Evolutionary conservation across 2,888 invertebrate genomes (phyloP), one percentile per base, ranked within the genome.

Genomic region (Entomobrya proxima): DNA sequence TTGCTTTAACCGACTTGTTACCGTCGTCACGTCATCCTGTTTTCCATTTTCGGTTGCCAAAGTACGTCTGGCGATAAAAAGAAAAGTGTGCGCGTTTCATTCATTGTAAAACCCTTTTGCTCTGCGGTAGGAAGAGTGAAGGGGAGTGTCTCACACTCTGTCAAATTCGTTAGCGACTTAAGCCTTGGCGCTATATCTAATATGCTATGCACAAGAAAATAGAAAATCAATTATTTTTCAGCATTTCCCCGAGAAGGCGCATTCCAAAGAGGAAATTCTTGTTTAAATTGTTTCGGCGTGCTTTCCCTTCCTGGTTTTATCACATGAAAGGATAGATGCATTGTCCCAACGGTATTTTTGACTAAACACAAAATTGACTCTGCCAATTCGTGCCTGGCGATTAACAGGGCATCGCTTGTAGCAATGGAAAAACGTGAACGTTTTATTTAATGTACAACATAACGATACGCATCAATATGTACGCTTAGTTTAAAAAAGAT

Each of bases 41-140:
- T 64, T 64, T 64, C 61, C 61, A 35, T 35, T 64, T 64, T 35
- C 35, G 58, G 61, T 21, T 64, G 61, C 61, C 61, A 58, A 64
- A 64, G 35, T 35, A 64, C 35, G 61, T 64, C 61, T 64, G 61
- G 30, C 58, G 9, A 9, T 5, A 5, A 5, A 37, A 37, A 37
- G 13, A 30, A 24, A 55, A 58, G 18, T 1, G 35, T 64, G 24
- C 35, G 18, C 18, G 35, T 35, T 11, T 35, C 18, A 32, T 64
- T 64, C 58, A 64, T 18, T 35, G 32, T 2, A 5, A n/a, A 6
- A 35, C 35, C 18, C 35, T 64, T 32, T 35, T 64, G 24, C 61
- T n/a, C n/a, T 35, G 35, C 35, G 35, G 35, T n/a, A n/a, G 30
- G 5, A 64, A 64, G 35, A 64, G 35, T 64, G 13, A 35, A 64